Percentiles rank a stretch among this genome's conserved stretches.
phyloP scores from a whole-genome alignment of 2,888 invertebrate species.

The Rotaria sp. region DNA sequence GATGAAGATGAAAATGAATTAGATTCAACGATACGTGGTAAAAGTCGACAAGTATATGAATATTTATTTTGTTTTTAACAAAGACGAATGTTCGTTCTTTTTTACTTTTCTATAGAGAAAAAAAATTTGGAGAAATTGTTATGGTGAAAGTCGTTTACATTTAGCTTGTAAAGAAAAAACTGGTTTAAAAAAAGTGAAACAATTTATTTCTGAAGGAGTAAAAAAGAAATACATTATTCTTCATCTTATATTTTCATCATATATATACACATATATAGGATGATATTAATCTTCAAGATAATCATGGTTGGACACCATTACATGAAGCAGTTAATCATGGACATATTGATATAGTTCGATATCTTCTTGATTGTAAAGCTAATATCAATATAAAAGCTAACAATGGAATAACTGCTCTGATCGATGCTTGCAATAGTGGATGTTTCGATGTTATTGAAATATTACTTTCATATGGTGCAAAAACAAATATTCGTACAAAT shows the following conservation, averaged over 20 bases:
- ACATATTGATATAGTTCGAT: background rate
- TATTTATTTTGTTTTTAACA: background rate
- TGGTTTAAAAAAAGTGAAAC: background rate
- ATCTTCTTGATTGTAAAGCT: conserved; percentile 6
- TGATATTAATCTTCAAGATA: conserved; percentile 13
- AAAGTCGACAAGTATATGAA: background rate
- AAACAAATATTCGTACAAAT: background rate
- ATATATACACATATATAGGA: background rate
- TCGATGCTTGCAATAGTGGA: conserved; percentile 22
- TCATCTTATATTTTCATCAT: background rate
- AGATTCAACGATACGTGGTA: background rate
- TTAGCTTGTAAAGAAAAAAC: background rate
- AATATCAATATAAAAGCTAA: background rate
- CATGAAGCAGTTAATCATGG: conserved; percentile 19
- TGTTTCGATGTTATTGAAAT: background rate
- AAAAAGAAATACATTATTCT: background rate
- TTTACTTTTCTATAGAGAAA: background rate
- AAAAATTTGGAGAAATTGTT: conserved; percentile 1
- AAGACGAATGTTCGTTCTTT: no score
- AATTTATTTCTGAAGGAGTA: background rate
- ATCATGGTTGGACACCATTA: conserved; percentile 9
- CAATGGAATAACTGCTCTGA: background rate
- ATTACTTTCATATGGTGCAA: conserved; percentile 22
- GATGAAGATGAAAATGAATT: background rate
- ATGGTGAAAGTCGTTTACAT: conserved; percentile 22